A percentile compares a stretch with the other conserved stretches of the same genome.
Conservation (phyloP, 2,888 invertebrate species). For the Ormyrus rosae region DNA sequence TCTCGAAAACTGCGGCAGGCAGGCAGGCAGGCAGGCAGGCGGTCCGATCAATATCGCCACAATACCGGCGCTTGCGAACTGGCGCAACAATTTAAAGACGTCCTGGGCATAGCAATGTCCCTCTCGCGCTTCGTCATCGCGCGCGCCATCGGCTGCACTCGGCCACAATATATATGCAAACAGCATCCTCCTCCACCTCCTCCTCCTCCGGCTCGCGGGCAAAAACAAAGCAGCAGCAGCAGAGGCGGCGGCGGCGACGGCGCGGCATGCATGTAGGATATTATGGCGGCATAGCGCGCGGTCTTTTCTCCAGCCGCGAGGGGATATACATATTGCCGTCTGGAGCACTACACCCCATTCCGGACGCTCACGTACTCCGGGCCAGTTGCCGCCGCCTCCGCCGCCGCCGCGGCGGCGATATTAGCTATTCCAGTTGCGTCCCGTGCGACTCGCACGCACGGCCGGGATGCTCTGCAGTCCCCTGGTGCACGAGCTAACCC, state of each 20-base stretch:
- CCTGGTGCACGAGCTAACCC: not conserved
- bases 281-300: constrained; percentile 23
- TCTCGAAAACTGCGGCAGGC: constrained; percentile 13
- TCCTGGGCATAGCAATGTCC: constrained; percentile 13
- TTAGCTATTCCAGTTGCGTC: constrained; percentile 69
- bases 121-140: not conserved
- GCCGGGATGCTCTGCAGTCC: not conserved
- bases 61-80: too few species aligned
- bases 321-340: constrained; percentile 24
- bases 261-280: constrained; percentile 21
- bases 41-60: not conserved
- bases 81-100: constrained; percentile 21
- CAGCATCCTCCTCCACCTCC: not conserved
- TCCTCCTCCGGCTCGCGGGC: not conserved
- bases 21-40: not conserved
- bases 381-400: not conserved
- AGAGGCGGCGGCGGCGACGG: not conserved
- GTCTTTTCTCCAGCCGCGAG: constrained; percentile 20
- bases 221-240: constrained; percentile 42
- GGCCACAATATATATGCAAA: constrained; percentile 49
- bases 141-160: constrained; percentile 22
- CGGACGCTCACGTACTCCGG: not conserved
- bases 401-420: constrained; percentile 56
- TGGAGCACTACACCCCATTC: constrained; percentile 11
- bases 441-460: constrained; percentile 32